Conservation (phyloP, 2,797 vertebrate genomes). For the Rousettus madagascariensis region DNA sequence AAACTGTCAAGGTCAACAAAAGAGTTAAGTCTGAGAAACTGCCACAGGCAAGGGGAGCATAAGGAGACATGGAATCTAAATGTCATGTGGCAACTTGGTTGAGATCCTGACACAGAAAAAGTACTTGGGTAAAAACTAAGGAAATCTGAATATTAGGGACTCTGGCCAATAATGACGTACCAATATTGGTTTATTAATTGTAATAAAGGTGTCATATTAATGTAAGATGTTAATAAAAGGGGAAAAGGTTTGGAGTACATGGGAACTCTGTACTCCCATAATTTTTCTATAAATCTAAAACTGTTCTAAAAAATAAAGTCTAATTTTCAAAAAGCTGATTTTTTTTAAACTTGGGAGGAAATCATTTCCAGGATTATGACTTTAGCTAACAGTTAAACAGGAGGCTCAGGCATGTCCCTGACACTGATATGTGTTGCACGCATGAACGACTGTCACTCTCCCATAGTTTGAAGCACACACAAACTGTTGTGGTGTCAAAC, state of each 20-base stretch:
- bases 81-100: neutral
- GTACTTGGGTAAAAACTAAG: neutral
- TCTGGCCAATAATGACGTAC: neutral
- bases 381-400: neutral
- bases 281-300: neutral
- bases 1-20: neutral
- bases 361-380: neutral
- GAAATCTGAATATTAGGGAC: neutral
- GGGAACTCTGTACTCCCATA: neutral
- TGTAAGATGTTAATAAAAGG: neutral
- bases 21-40: neutral
- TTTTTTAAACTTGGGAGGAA: neutral
- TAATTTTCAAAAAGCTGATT: neutral
- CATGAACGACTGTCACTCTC: neutral
- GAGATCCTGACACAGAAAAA: neutral
- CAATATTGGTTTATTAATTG: neutral
- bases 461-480: neutral
- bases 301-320: neutral
- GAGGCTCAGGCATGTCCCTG: neutral
- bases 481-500: neutral
- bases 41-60: neutral
- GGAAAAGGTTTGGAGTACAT: neutral
- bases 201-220: neutral
- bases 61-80: neutral
- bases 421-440: neutral